Conservation (phyloP, 2,797 vertebrate species). For the Acipenser ruthenus region DNA sequence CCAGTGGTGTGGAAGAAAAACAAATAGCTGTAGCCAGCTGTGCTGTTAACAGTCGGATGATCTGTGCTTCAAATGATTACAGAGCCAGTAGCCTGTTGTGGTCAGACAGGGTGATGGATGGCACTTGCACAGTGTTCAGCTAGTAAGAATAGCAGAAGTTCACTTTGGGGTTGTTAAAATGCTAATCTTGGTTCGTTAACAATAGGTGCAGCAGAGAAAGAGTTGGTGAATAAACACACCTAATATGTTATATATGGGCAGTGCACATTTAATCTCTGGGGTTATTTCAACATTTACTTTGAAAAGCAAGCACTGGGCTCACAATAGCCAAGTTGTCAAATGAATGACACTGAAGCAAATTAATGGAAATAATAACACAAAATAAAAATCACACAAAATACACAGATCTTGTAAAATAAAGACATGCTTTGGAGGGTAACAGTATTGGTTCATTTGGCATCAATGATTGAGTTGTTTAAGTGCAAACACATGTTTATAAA, state of each 20-base stretch:
- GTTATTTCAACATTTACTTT: conserved; percentile 33
- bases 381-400: no score
- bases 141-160: conserved; percentile 59
- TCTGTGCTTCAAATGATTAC: conserved; percentile 57
- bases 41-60: conserved; percentile 67
- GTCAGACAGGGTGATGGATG: conserved; percentile 72
- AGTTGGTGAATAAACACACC: conserved; percentile 37
- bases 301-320: conserved; percentile 24
- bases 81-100: conserved; percentile 67
- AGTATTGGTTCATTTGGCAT: no score
- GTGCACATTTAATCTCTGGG: conserved; percentile 29
- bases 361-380: background rate
- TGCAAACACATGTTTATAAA: no score
- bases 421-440: no score
- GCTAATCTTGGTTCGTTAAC: conserved; percentile 63
- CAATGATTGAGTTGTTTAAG: no score
- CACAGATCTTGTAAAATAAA: no score
- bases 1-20: conserved; percentile 62
- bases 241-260: conserved; percentile 28
- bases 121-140: conserved; percentile 55
- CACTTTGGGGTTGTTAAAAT: conserved; percentile 73
- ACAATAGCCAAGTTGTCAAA: background rate
- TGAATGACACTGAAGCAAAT: background rate
- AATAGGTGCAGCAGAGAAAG: conserved; percentile 44
- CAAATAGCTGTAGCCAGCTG: conserved; percentile 72